Conservation (phyloP, 2,797 vertebrate species). For the Sebastolobus altivelis region DNA sequence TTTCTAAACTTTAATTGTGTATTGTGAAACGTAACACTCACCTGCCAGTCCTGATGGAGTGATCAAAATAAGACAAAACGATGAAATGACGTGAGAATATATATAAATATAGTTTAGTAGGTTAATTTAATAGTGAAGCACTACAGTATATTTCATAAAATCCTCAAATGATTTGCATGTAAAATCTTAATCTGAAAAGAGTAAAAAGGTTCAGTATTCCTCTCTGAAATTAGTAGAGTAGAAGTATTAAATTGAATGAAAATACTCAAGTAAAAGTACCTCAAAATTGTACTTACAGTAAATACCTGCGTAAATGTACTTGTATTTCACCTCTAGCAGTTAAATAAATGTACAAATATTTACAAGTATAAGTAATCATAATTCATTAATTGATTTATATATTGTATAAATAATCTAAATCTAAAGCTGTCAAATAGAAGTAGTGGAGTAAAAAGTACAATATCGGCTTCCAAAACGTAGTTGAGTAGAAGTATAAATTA, state of each 20-base stretch:
- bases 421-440: background rate
- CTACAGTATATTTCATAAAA: background rate
- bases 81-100: background rate
- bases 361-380: background rate
- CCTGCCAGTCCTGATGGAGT: background rate
- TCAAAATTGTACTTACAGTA: too few species aligned
- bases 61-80: background rate
- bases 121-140: background rate
- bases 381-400: fast-evolving
- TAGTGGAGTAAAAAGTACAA: background rate
- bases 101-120: background rate
- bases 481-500: background rate
- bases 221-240: background rate
- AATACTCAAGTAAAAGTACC: background rate
- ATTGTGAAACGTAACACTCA: background rate
- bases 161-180: background rate
- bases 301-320: too few species aligned
- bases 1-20: conserved; percentile 23
- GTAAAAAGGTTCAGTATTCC: background rate
- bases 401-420: background rate
- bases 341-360: too few species aligned
- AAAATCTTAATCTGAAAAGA: background rate
- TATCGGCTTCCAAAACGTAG: too few species aligned
- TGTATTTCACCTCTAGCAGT: too few species aligned
- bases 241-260: background rate